A percentile compares a stretch with the other conserved stretches of the same genome.
These are phyloP conservation scores for Mnemiopsis leidyi DNA, from an alignment of 37 sponge, comb jelly and placozoan species.

Conservation along the genomic window DNA sequence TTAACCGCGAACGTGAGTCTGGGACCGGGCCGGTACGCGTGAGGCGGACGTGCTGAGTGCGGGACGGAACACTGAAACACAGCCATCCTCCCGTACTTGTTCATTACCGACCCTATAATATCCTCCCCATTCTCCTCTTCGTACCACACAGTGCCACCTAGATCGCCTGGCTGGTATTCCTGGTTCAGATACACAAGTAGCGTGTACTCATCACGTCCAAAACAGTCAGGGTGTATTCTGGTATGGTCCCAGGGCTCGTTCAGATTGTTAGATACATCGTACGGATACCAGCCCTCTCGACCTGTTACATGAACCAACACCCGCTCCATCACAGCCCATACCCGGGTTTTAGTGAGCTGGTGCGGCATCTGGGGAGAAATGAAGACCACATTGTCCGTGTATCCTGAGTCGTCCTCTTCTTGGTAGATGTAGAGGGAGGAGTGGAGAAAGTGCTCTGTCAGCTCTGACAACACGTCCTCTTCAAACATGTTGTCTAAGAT, in stretches of 20 bases:
- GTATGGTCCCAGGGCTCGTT: constrained; percentile 59
- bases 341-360: background rate
- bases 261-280: constrained; percentile 62
- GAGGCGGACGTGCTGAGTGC: constrained; percentile 38
- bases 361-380: background rate
- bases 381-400: constrained; percentile 43
- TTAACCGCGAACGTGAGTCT: constrained; percentile 52
- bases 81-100: constrained; percentile 31
- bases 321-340: constrained; percentile 11
- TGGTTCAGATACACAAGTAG: constrained; percentile 18
- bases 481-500: background rate
- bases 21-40: constrained; percentile 11
- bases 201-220: constrained; percentile 53
- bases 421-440: constrained; percentile 51
- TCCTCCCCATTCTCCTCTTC: constrained; percentile 10
- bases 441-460: background rate
- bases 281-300: constrained; percentile 5
- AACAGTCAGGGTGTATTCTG: constrained; percentile 63
- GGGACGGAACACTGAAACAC: constrained; percentile 57
- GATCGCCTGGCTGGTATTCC: constrained; percentile 52
- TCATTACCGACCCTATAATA: constrained; percentile 56
- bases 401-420: constrained; percentile 15
- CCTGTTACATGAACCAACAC: constrained; percentile 18
- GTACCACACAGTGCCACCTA: constrained; percentile 63
- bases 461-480: background rate